These are phyloP conservation scores for Drymodes brunneopygia DNA, from an alignment of 2,113 vertebrate species.

Conservation along the genomic window DNA sequence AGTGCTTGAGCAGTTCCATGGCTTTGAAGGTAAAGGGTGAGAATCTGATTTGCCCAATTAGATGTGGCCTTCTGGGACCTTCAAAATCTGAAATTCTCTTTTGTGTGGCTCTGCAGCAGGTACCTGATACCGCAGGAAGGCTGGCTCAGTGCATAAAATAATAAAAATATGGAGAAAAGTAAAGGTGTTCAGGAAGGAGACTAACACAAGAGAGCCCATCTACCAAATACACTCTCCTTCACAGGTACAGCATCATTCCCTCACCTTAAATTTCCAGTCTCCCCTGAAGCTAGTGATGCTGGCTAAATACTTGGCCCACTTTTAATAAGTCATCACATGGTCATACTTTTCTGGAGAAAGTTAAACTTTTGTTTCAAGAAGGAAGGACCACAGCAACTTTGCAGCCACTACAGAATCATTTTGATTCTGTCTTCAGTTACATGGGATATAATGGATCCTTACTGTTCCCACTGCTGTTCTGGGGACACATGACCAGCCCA, in stretches of 20 bases:
- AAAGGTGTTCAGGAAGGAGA: not conserved
- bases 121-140: not conserved
- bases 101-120: not conserved
- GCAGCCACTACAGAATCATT: not conserved
- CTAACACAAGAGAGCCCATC: not conserved
- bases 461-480: not conserved
- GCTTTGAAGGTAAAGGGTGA: not conserved
- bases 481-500: not conserved
- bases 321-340: not conserved
- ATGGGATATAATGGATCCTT: not conserved
- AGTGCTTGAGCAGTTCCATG: not conserved
- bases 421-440: not conserved
- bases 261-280: not conserved
- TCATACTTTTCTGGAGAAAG: not conserved
- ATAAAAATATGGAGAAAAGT: not conserved
- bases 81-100: not conserved
- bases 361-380: not conserved
- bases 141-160: not conserved
- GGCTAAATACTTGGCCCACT: not conserved
- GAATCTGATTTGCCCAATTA: not conserved
- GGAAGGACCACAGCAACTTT: not conserved
- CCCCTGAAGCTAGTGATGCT: not conserved
- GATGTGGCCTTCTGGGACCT: not conserved
- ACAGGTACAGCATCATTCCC: not conserved
- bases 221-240: not conserved